Evolutionary conservation across 2,888 invertebrate genomes (phyloP), one percentile per base, ranked within the genome.

Genomic region (Cataglyphis livida): DNA sequence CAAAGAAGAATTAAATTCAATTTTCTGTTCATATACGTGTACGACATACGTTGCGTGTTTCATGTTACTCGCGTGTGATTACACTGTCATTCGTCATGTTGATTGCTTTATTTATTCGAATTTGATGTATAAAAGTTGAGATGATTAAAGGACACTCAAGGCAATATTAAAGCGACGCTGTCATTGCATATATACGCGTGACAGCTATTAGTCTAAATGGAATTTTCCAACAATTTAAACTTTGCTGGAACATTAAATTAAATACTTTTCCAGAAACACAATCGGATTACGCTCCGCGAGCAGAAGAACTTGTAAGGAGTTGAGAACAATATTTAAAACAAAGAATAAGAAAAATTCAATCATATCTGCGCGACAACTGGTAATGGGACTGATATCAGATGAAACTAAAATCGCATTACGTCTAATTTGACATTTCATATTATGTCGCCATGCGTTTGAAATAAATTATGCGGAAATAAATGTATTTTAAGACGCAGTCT

Each of bases 101-200:
- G 79, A 79, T 79, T 71, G 71, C 59, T 71, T 71, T 79, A 79
- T 59, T 70, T 79, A 59, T 61, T 70, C 32, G 10, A 3, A 71
- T 10, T 18, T 44, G 57, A 78, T 41, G 32, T 38, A 25, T 5
- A 73, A 62, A 81, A 81, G 54, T 61, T 59, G 21, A 21, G 9
- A 51, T 64, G 62, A 81, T 74, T 71, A 62, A 65, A 41, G 74
- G n/a, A 41, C 32, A 62, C 48, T 59, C 59, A 28, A 21, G 7
- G 71, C 38, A 28, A 76, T 28, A 81, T 81, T 73, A 70, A 81
- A 71, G 48, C 12, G 48, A 32, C 48, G 54, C 35, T 61, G 21
- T 59, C 12, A 2, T 51, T 51, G n/a, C n/a, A 51, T 48, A 25
- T 6, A 12, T 0, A 21, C n/a, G 5, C 25, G 65, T 25, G 12